Base-by-base conservation (phyloP, 2,113 vertebrate genomes). In the Bos javanicus region DNA sequence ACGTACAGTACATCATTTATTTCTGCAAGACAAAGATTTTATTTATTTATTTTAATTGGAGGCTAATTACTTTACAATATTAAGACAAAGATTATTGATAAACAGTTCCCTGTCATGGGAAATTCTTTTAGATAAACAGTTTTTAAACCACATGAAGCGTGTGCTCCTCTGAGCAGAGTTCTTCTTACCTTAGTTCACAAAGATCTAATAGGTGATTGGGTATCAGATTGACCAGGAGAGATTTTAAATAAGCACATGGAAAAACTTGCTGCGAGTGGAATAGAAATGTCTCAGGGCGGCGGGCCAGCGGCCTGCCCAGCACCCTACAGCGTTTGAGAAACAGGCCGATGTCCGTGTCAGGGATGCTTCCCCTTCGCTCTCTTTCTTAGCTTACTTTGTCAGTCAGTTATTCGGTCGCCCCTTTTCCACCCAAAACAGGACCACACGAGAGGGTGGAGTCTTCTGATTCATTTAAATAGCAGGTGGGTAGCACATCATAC, bases 181-280 rank as follows among this genome's bases (percentile, higher is more conserved):
- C 6, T 71, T 64, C 92, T 91, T 39, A n/a, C 80, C 6, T 88
- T 93, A n/a, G 17, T 82, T 97, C 54, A 57, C 52, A 87, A 87
- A 93, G 48, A 74, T 91, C 74, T 59, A 39, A 60, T 83, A 62
- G 5, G 3, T 88, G 78, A 28, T 62, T 94, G 52, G 19, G 26
- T 82, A 48, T 97, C 80, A 82, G 43, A 60, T 23, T 84, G 71
- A 82, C 54, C 48, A 52, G 82, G 36, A 91, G 36, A 95, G 60
- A 64, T 90, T 95, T 83, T 86, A 82, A 97, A 86, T 91, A 64
- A 95, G 43, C 25, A 52, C n/a, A 6, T 56, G 17, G 78, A 84
- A 89, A 83, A 84, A 60, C 46, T 83, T 93, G 89, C 76, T 80
- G 9, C 21, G 56, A 91, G 52, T 36, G 74, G 33, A 88, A 74